phyloP scores from a whole-genome alignment of 53 echinoderm and acorn worm genomes.

The Stichopus horrens region DNA sequence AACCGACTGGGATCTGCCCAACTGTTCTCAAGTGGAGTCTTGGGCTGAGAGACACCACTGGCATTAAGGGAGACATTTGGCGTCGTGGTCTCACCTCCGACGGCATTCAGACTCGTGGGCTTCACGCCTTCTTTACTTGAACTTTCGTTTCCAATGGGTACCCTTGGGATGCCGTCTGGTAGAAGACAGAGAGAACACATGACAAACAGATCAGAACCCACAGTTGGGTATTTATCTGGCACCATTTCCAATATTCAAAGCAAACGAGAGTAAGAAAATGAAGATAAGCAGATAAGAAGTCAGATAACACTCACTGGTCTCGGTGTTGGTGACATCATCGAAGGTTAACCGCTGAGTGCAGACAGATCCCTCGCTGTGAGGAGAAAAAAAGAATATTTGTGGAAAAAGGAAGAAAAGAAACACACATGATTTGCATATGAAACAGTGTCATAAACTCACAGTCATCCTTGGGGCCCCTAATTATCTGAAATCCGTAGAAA shows the following conservation, averaged over 20 bases:
- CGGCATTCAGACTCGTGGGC: neutral
- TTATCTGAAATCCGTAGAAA: no score
- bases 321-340: conserved; percentile 42
- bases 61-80: conserved; percentile 45
- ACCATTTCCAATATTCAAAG: no score
- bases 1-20: conserved; percentile 1
- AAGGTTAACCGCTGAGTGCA: conserved; percentile 51
- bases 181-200: no score
- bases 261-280: neutral
- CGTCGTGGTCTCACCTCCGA: conserved; percentile 42
- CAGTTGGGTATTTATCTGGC: no score
- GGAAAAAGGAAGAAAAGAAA: no score
- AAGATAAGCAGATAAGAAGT: neutral
- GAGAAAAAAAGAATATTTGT: neutral
- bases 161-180: neutral
- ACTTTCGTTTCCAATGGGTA: neutral
- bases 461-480: no score
- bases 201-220: no score
- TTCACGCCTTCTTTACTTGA: neutral
- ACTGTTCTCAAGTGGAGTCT: conserved; percentile 29
- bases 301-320: conserved; percentile 16
- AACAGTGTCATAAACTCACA: no score
- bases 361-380: neutral
- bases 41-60: conserved; percentile 24
- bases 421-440: no score